Conservation (phyloP, 2,888 invertebrate genomes). For the Zygaena filipendulae region DNA sequence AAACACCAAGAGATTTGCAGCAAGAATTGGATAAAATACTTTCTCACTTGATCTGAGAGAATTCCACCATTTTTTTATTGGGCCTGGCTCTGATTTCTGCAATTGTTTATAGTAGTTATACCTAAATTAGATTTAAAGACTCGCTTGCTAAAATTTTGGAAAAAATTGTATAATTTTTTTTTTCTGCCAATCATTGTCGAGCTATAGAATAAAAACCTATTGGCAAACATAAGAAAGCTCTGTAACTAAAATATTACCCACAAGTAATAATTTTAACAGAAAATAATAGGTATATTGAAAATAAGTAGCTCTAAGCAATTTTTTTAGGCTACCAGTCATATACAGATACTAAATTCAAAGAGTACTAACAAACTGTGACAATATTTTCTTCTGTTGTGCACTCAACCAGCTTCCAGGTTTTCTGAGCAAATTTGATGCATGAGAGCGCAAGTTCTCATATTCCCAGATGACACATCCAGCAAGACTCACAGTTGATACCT, state of each 20-base stretch:
- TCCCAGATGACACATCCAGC: constrained; percentile 86
- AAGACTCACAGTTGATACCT: constrained; percentile 78
- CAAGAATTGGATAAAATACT: constrained; percentile 83
- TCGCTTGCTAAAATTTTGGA: too few species aligned
- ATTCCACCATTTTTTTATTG: constrained; percentile 75
- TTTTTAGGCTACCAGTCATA: too few species aligned
- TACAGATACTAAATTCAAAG: too few species aligned
- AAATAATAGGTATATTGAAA: background rate
- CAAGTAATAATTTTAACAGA: constrained; percentile 3
- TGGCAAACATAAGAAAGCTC: too few species aligned
- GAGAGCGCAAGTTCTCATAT: constrained; percentile 76
- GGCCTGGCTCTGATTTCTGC: constrained; percentile 46
- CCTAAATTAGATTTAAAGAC: too few species aligned
- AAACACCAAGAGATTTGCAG: constrained; percentile 82
- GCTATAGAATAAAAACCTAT: too few species aligned
- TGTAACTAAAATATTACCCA: too few species aligned
- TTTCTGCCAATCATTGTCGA: too few species aligned
- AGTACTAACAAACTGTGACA: constrained; percentile 35
- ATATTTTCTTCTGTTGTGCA: constrained; percentile 43
- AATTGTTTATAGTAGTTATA: too few species aligned
- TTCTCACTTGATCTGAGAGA: constrained; percentile 77
- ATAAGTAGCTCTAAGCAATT: constrained; percentile 1
- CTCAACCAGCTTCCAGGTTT: constrained; percentile 65
- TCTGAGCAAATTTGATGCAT: constrained; percentile 62
- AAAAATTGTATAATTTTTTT: too few species aligned